phyloP scores from a whole-genome alignment of 1,140 invertebrate species.

The Drosophila kikkawai region DNA sequence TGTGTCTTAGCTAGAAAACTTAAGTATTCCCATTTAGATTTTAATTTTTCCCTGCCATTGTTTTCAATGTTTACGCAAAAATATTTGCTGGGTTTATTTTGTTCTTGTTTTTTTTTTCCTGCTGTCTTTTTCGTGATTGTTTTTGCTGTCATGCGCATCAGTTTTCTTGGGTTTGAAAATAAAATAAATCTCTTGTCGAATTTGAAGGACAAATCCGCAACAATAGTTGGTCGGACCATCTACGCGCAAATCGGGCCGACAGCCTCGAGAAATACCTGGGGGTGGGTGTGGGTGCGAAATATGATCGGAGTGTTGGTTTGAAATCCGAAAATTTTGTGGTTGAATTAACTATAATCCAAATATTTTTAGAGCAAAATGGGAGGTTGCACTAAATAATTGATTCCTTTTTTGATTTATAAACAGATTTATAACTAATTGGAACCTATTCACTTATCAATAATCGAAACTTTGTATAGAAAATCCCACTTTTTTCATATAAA shows the following conservation, averaged over 20 bases:
- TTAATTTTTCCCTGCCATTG: slow-evolving; percentile 64
- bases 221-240: slow-evolving; percentile 49
- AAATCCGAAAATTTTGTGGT: neutral
- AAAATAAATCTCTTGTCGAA: slow-evolving; percentile 55
- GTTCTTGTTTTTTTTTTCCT: slow-evolving; percentile 20
- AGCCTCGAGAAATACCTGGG: slow-evolving; percentile 49
- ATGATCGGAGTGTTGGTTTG: slow-evolving; percentile 31
- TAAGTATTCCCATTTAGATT: slow-evolving; percentile 79
- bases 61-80: slow-evolving; percentile 78
- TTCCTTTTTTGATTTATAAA: neutral
- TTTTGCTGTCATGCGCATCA: slow-evolving; percentile 72
- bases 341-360: neutral
- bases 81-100: slow-evolving; percentile 52
- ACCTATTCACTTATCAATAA: too few species aligned
- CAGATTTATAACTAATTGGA: too few species aligned
- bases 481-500: neutral
- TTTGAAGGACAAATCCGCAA: slow-evolving; percentile 75
- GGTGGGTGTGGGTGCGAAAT: slow-evolving; percentile 64
- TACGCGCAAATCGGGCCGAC: slow-evolving; percentile 38
- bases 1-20: slow-evolving; percentile 59
- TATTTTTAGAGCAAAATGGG: neutral
- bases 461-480: neutral
- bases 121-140: slow-evolving; percentile 34
- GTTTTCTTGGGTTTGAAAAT: slow-evolving; percentile 52
- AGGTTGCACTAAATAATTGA: neutral